phyloP scores from a whole-genome alignment of 1,140 invertebrate species.

The Bombus sylvicola region DNA sequence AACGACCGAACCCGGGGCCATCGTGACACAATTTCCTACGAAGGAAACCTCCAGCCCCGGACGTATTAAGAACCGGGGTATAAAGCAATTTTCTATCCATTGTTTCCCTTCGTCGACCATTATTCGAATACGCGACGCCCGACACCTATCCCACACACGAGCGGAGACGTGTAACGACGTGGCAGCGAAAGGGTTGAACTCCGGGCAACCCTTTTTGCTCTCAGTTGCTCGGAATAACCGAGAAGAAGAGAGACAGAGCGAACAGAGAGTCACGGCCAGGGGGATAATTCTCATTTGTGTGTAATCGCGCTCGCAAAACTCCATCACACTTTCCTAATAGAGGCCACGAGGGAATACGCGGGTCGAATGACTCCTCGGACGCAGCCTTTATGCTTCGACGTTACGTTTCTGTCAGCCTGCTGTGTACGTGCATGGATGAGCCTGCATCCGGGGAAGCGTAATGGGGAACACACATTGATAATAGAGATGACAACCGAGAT shows the following conservation, averaged over 20 bases:
- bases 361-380: constrained; percentile 68
- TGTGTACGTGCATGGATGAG: constrained; percentile 10
- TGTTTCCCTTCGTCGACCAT: constrained; percentile 64
- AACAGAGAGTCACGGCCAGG: constrained; percentile 55
- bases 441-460: constrained; percentile 12
- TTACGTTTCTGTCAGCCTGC: constrained; percentile 49
- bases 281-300: constrained; percentile 83
- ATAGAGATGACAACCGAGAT: constrained; percentile 48
- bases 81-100: constrained; percentile 71
- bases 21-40: constrained; percentile 24
- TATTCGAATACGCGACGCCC: constrained; percentile 58
- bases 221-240: constrained; percentile 46
- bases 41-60: neutral
- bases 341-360: constrained; percentile 71
- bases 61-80: constrained; percentile 55
- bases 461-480: constrained; percentile 45
- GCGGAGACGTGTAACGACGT: constrained; percentile 47
- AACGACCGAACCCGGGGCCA: too few relatives aligned
- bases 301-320: constrained; percentile 84
- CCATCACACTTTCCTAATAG: constrained; percentile 84
- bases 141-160: constrained; percentile 61
- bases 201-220: constrained; percentile 29
- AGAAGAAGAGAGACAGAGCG: constrained; percentile 35
- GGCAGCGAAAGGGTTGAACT: constrained; percentile 62
- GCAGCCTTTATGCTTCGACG: constrained; percentile 68